These are phyloP conservation scores for Phataginus tetradactyla DNA, from an alignment of 2,797 vertebrate genomes.

Conservation along the genomic window DNA sequence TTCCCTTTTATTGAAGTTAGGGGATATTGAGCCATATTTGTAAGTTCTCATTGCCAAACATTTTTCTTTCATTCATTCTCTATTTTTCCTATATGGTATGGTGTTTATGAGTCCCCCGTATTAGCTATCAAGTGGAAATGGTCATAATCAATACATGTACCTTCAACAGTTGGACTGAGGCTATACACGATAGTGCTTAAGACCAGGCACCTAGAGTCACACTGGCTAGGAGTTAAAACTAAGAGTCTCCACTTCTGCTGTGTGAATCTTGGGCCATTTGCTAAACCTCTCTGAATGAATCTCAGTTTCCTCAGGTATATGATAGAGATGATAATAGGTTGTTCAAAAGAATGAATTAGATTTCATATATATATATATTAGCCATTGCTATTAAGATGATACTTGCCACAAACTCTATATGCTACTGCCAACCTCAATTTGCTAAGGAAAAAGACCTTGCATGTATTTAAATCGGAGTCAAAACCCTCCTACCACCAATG, in stretches of 20 bases:
- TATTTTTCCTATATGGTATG: conserved; percentile 6
- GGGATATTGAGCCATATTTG: conserved; percentile 68
- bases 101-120: not conserved
- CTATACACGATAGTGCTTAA: not conserved
- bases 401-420: not conserved
- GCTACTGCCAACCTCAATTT: not conserved
- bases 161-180: not conserved
- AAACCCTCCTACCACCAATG: not conserved
- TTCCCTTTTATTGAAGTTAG: conserved; percentile 75
- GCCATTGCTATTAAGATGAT: not conserved
- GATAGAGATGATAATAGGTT: not conserved
- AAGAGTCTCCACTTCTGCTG: not conserved
- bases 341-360: not conserved
- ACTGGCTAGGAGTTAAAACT: not conserved
- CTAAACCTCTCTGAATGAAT: not conserved
- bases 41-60: conserved; percentile 73
- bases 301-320: not conserved
- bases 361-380: no score
- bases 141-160: not conserved
- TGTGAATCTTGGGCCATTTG: not conserved
- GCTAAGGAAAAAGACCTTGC: not conserved
- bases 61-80: conserved; percentile 70
- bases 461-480: not conserved
- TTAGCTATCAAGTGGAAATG: not conserved
- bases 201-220: not conserved